Conservation (phyloP, 1,140 invertebrate species). For the Paracyclopina nana region DNA sequence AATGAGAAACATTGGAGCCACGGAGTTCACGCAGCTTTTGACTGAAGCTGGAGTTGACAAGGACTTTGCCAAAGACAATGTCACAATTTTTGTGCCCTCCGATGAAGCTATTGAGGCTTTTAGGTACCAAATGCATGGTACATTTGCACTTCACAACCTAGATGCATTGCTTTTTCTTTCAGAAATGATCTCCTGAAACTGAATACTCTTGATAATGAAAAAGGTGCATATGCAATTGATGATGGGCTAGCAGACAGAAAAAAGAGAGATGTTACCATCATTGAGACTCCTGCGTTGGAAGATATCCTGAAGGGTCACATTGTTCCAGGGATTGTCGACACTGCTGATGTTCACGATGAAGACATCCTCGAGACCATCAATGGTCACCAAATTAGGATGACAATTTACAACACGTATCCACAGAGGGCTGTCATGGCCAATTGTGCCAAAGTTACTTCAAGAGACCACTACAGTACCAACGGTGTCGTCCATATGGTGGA, state of each 20-base stretch:
- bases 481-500: constrained; percentile 36
- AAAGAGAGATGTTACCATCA: constrained; percentile 6
- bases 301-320: constrained; percentile 14
- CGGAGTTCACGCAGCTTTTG: constrained; percentile 31
- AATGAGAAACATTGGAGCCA: constrained; percentile 30
- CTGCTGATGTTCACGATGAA: constrained; percentile 12
- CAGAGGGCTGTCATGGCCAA: constrained; percentile 28
- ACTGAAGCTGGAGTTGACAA: constrained; percentile 27
- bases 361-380: background rate
- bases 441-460: constrained; percentile 24
- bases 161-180: too few species aligned
- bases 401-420: constrained; percentile 10
- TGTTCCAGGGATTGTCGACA: constrained; percentile 8
- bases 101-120: constrained; percentile 32
- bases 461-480: constrained; percentile 31
- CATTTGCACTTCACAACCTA: too few species aligned
- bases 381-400: constrained; percentile 9
- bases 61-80: constrained; percentile 26
- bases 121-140: too few species aligned
- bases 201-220: too few species aligned
- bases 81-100: constrained; percentile 34
- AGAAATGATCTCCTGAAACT: too few species aligned
- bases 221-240: too few species aligned
- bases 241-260: too few species aligned
- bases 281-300: background rate